A percentile compares a stretch with the other conserved stretches of the same genome.
Evolutionary conservation across 2,888 invertebrate species (phyloP).

Genomic region (Sinhomidia bicolor): DNA sequence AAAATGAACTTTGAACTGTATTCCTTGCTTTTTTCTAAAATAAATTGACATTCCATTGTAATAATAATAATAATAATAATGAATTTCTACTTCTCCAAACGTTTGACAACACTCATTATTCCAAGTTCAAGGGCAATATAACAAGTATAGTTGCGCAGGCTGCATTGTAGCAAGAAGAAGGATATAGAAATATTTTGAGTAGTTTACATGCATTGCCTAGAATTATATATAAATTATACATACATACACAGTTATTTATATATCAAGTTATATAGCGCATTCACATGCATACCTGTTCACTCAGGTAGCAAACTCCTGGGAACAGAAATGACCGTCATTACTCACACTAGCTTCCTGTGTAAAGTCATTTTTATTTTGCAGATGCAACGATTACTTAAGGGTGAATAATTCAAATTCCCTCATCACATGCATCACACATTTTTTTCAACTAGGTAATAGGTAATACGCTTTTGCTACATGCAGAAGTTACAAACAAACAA

Average conservation of each 20-base stretch:
- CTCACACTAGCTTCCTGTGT: conserved; percentile 54
- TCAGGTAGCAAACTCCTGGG: conserved; percentile 59
- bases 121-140: no score
- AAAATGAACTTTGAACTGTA: no score
- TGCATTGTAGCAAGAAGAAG: no score
- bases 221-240: not conserved
- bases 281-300: conserved; percentile 49
- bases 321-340: conserved; percentile 50
- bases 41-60: no score
- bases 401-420: conserved; percentile 12
- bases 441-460: not conserved
- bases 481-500: not conserved
- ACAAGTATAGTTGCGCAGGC: no score
- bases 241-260: not conserved
- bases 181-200: no score
- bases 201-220: no score
- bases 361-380: conserved; percentile 28
- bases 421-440: not conserved
- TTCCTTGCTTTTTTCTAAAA: no score
- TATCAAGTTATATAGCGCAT: no score
- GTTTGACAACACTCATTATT: not conserved
- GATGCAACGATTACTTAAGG: not conserved
- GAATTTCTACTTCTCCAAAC: no score
- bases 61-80: no score
- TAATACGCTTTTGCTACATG: not conserved